A percentile compares a stretch with the other conserved stretches of the same genome.
Conservation (phyloP, 2,888 invertebrate species). For the Nymphalis polychloros region DNA sequence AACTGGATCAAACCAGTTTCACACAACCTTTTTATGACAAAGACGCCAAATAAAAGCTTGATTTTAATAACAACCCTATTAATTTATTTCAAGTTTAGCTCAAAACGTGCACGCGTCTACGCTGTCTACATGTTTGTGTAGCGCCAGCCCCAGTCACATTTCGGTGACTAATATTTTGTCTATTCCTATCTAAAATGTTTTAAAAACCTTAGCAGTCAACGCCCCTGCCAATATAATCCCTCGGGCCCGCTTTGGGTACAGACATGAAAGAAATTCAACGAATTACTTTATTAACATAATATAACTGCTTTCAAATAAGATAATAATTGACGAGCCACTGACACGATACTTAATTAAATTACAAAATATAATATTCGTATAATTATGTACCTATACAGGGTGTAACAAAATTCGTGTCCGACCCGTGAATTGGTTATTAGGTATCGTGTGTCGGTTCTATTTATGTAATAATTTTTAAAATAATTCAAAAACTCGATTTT, state of each 20-base stretch:
- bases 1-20: no score
- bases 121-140: neutral
- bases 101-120: neutral
- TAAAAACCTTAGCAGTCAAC: conserved; percentile 58
- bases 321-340: conserved; percentile 24
- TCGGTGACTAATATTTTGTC: neutral
- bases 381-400: no score
- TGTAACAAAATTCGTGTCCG: no score
- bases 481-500: no score
- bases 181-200: conserved; percentile 3
- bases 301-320: conserved; percentile 11
- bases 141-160: neutral
- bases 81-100: neutral
- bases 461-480: no score
- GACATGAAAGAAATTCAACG: conserved; percentile 62
- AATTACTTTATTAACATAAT: conserved; percentile 34
- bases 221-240: conserved; percentile 57
- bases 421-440: no score
- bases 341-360: conserved; percentile 10
- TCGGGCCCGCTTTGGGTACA: conserved; percentile 60
- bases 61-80: no score
- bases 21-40: no score
- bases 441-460: no score
- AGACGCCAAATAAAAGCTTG: no score
- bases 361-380: neutral